phyloP scores from a whole-genome alignment of 2,888 invertebrate species.

The Drosophila nigricruria region DNA sequence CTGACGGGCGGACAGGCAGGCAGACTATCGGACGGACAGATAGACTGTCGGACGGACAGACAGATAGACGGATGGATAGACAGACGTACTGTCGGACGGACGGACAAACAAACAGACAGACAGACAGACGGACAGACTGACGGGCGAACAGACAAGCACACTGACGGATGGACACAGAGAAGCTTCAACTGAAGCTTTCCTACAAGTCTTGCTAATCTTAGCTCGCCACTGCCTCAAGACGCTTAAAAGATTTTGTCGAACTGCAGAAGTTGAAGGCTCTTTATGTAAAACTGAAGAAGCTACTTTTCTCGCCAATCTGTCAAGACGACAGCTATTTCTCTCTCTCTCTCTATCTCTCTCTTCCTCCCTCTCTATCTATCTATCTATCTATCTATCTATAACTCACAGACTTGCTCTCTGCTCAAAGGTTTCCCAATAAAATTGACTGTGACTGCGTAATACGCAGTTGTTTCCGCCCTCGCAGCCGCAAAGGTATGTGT shows the following conservation, averaged over 20 bases:
- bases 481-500: background rate
- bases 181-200: background rate
- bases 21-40: background rate
- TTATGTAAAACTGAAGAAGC: too few species aligned
- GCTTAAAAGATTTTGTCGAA: too few species aligned
- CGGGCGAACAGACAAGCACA: too few species aligned
- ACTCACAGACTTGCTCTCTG: background rate
- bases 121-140: background rate
- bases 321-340: too few species aligned
- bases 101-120: background rate
- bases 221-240: background rate
- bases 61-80: background rate
- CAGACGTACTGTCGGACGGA: background rate
- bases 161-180: accelerated
- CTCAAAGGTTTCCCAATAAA: background rate
- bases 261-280: too few species aligned
- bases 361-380: background rate
- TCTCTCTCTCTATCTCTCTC: background rate
- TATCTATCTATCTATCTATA: background rate
- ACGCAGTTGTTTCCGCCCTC: background rate
- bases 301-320: too few species aligned
- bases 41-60: background rate
- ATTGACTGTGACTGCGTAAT: background rate
- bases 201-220: background rate
- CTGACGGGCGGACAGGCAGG: background rate